Base-by-base conservation (phyloP, 1,140 invertebrate species). In the Saccostrea echinata region DNA sequence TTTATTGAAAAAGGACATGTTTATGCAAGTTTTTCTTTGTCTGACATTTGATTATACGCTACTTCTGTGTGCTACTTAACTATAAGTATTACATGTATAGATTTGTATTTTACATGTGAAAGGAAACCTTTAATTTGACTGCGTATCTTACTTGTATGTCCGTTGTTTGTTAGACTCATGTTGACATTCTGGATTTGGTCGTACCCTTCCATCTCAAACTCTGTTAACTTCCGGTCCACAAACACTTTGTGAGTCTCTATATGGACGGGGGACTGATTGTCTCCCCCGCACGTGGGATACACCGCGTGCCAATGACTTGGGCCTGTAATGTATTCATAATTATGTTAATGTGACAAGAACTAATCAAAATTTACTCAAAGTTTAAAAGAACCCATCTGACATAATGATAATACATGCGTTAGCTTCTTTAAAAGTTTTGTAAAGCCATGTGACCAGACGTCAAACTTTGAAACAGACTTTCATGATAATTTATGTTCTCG, bases 241-340 rank as follows among this genome's bases (percentile, higher is more conserved):
- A 92, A 24, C 2, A 91, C 89, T 18, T 89, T 86, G 18, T 84
- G 87, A 0, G 88, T 90, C 18, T 86, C 68, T 18, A 93, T 90
- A 33, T 90, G 86, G 84, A 93, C 90, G 3, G 92, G 92, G 1
- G 92, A 93, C 86, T 93, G 92, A 35, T 86, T 89, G 1, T 86
- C 35, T 12, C 91, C 91, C 3, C 87, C 91, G 51, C 92, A 93
- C n/a, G 90, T 76, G 27, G 89, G 88, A 80, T 86, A 92, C 3
- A 85, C 76, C 16, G 84, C 27, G 27, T 90, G 84, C 91, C 92
- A 93, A 71, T 91, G 81, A 61, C 33, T 61, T 0, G 83, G 83
- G 6, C 83, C 83, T 84, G 81, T 3, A 13, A 52, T 3, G 9
- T 9, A 21, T 27, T 0, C 57, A 24, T 16, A 55, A 83, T 3